Percentiles rank a stretch among this genome's conserved stretches.
Evolutionary conservation across 2,888 invertebrate genomes (phyloP).

Genomic region (Orthosia cruda): DNA sequence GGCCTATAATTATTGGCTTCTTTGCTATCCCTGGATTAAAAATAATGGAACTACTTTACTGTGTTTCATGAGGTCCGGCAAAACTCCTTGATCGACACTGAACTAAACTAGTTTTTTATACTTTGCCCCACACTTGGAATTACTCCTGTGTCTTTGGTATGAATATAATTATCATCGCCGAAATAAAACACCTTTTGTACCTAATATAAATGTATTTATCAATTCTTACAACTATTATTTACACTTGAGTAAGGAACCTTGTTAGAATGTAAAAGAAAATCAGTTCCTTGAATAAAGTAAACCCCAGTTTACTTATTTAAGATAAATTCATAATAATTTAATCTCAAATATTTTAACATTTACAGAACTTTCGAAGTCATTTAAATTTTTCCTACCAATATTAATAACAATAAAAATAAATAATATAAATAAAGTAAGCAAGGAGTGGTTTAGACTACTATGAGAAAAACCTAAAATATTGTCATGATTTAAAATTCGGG

Average conservation of each 20-base stretch:
- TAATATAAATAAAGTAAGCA: neutral
- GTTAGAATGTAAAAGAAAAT: conserved; percentile 8
- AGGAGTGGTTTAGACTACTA: neutral
- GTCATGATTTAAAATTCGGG: neutral
- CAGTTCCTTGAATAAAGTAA: neutral
- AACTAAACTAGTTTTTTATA: too few species aligned
- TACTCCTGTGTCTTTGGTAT: neutral
- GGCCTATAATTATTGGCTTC: too few species aligned
- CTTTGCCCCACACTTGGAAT: too few species aligned
- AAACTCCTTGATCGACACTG: too few species aligned
- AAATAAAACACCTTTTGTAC: conserved; percentile 3
- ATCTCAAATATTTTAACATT: conserved; percentile 2
- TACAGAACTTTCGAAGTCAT: conserved; percentile 30
- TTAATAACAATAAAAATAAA: conserved; percentile 22
- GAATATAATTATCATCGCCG: neutral
- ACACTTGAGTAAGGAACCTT: conserved; percentile 33
- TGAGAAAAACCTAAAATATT: neutral
- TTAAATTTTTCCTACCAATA: conserved; percentile 12
- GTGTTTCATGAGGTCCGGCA: too few species aligned
- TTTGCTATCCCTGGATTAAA: too few species aligned
- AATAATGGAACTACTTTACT: too few species aligned
- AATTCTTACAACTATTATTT: conserved; percentile 45
- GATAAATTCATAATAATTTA: too few species aligned
- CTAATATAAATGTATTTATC: conserved; percentile 41
- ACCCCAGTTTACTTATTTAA: too few species aligned